Evolutionary conservation across 2,797 vertebrate species (phyloP), one percentile per base, ranked within the genome.

Genomic region (Dendrocincla tyrannina): DNA sequence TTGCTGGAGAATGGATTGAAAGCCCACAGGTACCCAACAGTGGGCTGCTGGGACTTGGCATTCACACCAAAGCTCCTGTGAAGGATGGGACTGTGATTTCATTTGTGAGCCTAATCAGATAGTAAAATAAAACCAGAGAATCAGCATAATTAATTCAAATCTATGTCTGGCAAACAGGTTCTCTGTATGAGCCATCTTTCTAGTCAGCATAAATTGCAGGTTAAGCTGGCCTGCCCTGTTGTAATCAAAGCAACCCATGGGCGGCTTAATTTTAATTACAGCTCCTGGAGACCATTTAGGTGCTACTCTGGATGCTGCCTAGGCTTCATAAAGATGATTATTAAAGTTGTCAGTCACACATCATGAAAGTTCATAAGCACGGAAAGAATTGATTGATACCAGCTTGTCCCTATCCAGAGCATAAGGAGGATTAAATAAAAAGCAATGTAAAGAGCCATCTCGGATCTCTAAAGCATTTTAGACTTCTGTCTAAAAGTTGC

Each of bases 251-350:
- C 84, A 95, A 79, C 50, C 87, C 94, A 89, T 75, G 55, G 70
- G 86, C 16, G 0, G 80, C 84, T 91, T 96, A 91, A 95, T 96
- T 97, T 95, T 96, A 96, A 97, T 97, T 97, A 93, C 72, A 97
- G 84, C 80, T 97, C 80, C 93, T 96, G 70, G 93, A 78, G 93
- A 91, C 79, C 84, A 42, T 97, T 97, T 96, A 96, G 93, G 85
- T 95, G 83, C 75, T 88, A 60, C 67, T 81, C 91, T 94, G 93
- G 89, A 94, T 92, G 69, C 56, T 93, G 59, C 64, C 67, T 58
- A 52, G 63, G 81, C 60, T 94, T 95, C 89, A 81, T 91, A 88
- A 97, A 91, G 72, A 91, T 64, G 74, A 46, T 89, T 82, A 95
- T 97, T 97, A 86, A 95, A 96, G 80, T 82, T 94, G 94, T 95